A percentile compares a stretch with the other conserved stretches of the same genome.
These are phyloP conservation scores for Drosophila miranda DNA, from an alignment of 1,140 invertebrate species.

Conservation along the genomic window DNA sequence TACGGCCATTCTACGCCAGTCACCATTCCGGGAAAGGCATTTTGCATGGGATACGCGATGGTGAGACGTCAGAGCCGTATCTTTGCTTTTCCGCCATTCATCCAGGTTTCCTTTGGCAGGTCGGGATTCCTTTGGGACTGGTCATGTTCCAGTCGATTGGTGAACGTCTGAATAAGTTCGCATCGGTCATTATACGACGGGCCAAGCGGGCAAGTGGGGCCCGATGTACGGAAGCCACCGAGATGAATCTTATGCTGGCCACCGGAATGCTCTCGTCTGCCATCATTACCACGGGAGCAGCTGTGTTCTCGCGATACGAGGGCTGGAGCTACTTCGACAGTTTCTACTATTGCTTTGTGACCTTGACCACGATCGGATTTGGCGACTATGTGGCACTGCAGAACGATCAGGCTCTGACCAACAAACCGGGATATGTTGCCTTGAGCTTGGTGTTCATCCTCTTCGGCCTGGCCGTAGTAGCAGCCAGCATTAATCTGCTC, in stretches of 20 bases:
- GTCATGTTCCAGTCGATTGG: constrained; percentile 99
- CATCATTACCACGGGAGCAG: constrained; percentile 97
- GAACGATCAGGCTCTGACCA: constrained; percentile 96
- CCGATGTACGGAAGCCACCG: constrained; percentile 91
- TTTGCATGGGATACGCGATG: constrained; percentile 99
- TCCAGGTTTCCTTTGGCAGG: constrained; percentile 20
- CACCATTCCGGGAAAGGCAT: constrained; percentile 96
- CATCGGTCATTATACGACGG: constrained; percentile 93
- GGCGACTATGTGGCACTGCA: constrained; percentile 89
- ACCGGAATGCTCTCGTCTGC: constrained; percentile 97
- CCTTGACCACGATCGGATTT: constrained; percentile 90
- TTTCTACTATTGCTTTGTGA: constrained; percentile 99
- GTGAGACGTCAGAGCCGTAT: constrained; percentile 54
- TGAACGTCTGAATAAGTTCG: constrained; percentile 97
- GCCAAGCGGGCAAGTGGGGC: constrained; percentile 91
- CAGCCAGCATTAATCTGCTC: constrained; percentile 98
- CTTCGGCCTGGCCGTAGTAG: constrained; percentile 98
- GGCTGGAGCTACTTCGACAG: constrained; percentile 99
- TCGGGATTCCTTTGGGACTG: constrained; percentile 97
- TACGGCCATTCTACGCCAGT: constrained; percentile 96
- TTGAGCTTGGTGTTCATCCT: constrained; percentile 98
- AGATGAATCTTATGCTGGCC: constrained; percentile 98
- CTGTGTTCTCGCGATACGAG: constrained; percentile 97
- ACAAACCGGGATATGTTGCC: constrained; percentile 97
- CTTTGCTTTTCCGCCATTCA: constrained; percentile 36